A percentile compares a stretch with the other conserved stretches of the same genome.
Conservation (phyloP, 1,140 invertebrate species). For the Lordiphosa collinella region DNA sequence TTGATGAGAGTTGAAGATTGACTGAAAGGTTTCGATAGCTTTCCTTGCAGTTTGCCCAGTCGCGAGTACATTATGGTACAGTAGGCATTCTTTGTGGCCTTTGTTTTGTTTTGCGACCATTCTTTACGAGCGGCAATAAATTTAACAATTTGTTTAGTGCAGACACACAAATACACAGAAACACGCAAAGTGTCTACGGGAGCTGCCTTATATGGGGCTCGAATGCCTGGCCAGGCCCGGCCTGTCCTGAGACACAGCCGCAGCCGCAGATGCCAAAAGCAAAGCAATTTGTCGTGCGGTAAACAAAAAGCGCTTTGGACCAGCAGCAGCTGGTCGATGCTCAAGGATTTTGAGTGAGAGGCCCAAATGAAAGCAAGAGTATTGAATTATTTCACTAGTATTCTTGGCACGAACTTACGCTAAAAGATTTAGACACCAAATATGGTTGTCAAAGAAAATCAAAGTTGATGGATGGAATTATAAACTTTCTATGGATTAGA, state of each 20-base stretch:
- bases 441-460: no score
- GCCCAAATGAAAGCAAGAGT: no score
- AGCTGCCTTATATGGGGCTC: constrained; percentile 59
- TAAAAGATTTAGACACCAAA: no score
- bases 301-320: constrained; percentile 34
- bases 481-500: no score
- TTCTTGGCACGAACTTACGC: no score
- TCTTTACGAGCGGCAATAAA: constrained; percentile 74
- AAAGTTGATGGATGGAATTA: no score
- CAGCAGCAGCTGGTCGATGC: no score
- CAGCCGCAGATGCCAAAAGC: constrained; percentile 61
- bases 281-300: constrained; percentile 71
- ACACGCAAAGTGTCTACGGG: constrained; percentile 50
- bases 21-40: constrained; percentile 16
- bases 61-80: constrained; percentile 30
- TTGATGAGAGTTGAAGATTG: constrained; percentile 1
- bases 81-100: constrained; percentile 22
- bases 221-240: not conserved
- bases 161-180: constrained; percentile 34
- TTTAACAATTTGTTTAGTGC: constrained; percentile 76
- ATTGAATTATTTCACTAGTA: no score
- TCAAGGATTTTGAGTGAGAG: no score
- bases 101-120: constrained; percentile 56
- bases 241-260: constrained; percentile 37
- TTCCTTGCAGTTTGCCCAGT: constrained; percentile 13